Conservation (phyloP, 2,113 vertebrate genomes). For the mouse (Mus musculus) region DNA sequence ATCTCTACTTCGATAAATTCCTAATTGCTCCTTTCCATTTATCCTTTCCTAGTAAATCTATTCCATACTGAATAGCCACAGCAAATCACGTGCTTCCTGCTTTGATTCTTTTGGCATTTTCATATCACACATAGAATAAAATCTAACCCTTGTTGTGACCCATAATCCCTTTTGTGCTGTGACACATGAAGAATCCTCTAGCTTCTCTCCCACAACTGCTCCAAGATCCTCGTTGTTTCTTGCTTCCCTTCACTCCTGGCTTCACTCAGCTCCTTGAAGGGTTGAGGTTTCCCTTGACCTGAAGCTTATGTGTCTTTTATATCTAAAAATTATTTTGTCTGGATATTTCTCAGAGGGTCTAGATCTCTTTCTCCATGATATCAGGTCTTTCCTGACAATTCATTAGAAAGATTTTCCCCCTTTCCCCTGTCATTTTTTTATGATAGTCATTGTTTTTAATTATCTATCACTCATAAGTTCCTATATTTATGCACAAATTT, state of each 20-base stretch:
- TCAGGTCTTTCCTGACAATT: background rate
- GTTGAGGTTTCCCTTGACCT: background rate
- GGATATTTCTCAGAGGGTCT: background rate
- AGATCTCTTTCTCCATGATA: no score
- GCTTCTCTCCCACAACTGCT: background rate
- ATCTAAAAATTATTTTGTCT: background rate
- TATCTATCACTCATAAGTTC: background rate
- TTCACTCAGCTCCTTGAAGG: background rate
- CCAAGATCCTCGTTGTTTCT: background rate
- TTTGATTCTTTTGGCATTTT: conserved; percentile 33
- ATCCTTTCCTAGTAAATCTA: conserved; percentile 42
- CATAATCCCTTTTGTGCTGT: background rate
- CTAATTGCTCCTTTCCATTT: conserved; percentile 45
- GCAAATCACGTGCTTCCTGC: background rate
- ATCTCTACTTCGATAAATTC: conserved; percentile 52
- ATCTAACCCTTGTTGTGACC: background rate
- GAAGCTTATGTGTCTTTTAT: background rate
- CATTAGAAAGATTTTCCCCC: background rate
- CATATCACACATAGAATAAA: background rate
- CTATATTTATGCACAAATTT: background rate
- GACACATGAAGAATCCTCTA: background rate
- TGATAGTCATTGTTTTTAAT: background rate
- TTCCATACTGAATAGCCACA: background rate
- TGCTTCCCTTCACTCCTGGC: background rate
- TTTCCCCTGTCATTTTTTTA: background rate